phyloP scores from a whole-genome alignment of 2,113 vertebrate species.

The Nannobrachium achirus region DNA sequence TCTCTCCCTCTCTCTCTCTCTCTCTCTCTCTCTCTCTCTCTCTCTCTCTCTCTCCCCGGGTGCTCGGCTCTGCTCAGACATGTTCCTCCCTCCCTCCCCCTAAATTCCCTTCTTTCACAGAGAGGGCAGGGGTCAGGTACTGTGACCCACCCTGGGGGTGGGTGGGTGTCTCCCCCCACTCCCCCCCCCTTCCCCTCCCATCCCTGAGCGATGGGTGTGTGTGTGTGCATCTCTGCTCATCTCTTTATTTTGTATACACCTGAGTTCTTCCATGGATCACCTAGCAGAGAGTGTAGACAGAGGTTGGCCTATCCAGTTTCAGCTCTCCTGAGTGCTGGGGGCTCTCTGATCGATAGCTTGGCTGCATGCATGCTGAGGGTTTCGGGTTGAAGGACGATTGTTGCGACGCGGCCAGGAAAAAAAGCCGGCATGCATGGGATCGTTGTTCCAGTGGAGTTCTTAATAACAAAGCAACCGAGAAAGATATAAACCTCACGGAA shows the following conservation, averaged over 20 bases:
- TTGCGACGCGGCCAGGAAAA: too few relatives aligned
- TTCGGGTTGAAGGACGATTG: too few relatives aligned
- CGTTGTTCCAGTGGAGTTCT: conserved; percentile 35
- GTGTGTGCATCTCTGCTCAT: conserved; percentile 33
- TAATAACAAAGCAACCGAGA: neutral
- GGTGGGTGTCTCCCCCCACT: conserved; percentile 24
- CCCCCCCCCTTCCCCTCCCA: neutral
- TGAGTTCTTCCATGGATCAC: conserved; percentile 66
- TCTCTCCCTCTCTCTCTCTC: neutral
- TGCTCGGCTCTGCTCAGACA: conserved; percentile 69
- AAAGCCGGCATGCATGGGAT: conserved; percentile 16
- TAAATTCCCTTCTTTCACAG: conserved; percentile 80
- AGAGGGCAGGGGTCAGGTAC: conserved; percentile 72
- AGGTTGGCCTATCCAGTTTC: conserved; percentile 52
- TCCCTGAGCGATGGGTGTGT: conserved; percentile 46
- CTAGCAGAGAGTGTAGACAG: conserved; percentile 67
- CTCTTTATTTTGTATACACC: conserved; percentile 83
- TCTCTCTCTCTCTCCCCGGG: conserved; percentile 15
- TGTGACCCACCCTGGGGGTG: conserved; percentile 74
- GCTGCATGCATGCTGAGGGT: neutral
- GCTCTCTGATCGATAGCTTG: neutral
- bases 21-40: neutral
- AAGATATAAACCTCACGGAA: neutral
- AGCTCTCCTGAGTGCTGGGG: neutral
- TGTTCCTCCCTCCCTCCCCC: conserved; percentile 64